phyloP scores from a whole-genome alignment of 2,797 vertebrate genomes.

The Poecilia velifera region DNA sequence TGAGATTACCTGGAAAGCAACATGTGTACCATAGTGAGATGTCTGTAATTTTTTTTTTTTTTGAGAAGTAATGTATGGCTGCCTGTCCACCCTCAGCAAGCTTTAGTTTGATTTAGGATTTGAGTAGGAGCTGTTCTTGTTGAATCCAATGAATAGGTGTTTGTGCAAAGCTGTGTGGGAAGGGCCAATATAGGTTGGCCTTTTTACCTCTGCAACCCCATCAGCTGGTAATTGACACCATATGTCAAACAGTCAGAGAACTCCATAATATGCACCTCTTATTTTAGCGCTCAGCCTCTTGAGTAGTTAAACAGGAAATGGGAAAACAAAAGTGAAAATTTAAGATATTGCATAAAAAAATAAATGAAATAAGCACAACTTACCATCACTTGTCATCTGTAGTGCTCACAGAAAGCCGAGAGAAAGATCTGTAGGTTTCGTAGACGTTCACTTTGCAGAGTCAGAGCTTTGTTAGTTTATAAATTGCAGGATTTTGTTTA shows the following conservation, averaged over 20 bases:
- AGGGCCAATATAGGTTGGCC: constrained; percentile 71
- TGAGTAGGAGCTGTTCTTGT: constrained; percentile 61
- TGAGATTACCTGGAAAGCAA: constrained; percentile 35
- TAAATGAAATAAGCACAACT: neutral
- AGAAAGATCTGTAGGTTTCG: neutral
- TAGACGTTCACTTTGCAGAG: neutral
- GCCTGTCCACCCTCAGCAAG: constrained; percentile 63
- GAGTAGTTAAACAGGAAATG: constrained; percentile 9
- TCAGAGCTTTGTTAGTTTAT: neutral
- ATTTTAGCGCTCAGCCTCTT: constrained; percentile 26
- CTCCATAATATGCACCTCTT: constrained; percentile 54
- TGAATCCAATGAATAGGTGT: constrained; percentile 72
- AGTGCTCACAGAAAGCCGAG: neutral
- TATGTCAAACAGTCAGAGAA: constrained; percentile 71
- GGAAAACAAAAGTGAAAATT: neutral
- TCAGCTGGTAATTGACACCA: constrained; percentile 79
- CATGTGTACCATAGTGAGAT: constrained; percentile 39
- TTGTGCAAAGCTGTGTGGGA: constrained; percentile 75
- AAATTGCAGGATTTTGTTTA: neutral
- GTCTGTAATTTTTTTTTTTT: constrained; percentile 31
- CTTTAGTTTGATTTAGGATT: constrained; percentile 70
- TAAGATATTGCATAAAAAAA: neutral
- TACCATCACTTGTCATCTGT: neutral
- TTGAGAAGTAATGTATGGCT: constrained; percentile 50
- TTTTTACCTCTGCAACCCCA: constrained; percentile 73